Evolutionary conservation across 2,888 invertebrate genomes (phyloP), one percentile per base, ranked within the genome.

Genomic region (Caenorhabditis sp.): DNA sequence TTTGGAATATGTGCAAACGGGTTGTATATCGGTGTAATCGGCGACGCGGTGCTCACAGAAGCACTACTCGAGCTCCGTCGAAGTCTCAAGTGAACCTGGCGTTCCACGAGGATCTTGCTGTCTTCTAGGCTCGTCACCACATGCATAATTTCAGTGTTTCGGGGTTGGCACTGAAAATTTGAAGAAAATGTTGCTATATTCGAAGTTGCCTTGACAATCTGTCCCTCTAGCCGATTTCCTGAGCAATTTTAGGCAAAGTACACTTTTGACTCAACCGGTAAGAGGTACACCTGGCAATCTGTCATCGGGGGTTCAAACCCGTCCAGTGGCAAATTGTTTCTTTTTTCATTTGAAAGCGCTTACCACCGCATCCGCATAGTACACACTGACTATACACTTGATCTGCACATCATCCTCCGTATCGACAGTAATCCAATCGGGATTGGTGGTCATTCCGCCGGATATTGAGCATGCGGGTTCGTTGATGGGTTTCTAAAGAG

Each of bases 361-460:
- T 18, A 85, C 85, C 58, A 85, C 84, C 68, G 20, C 72, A 35
- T 85, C 85, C 28, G 84, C 61, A 61, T 68, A 85, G 40, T 85
- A 82, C 0, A 84, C 69, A 72, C 74, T 85, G 5, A 78, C 79
- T n/a, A 84, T 82, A 9, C 72, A 64, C 37, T 69, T 76, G n/a
- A 85, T 61, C 22, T 44, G 51, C 3, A 76, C 35, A 28, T 77
- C 50, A 24, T 81, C 67, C 6, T 80, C 72, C 0, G 71, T 69
- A 18, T 82, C 76, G 28, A 79, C 81, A 28, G 82, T 78, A 53
- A 85, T 64, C 85, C 85, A 85, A 47, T 85, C 78, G 22, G 79
- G 81, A 71, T 70, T 61, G n/a, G 81, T 71, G 6, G 83, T 79
- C 62, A 77, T 70, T 60, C 80, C 78, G 60, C 64, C 47, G 35